Conservation (phyloP, 2,113 vertebrate genomes). For the Oncorhynchus nerka region DNA sequence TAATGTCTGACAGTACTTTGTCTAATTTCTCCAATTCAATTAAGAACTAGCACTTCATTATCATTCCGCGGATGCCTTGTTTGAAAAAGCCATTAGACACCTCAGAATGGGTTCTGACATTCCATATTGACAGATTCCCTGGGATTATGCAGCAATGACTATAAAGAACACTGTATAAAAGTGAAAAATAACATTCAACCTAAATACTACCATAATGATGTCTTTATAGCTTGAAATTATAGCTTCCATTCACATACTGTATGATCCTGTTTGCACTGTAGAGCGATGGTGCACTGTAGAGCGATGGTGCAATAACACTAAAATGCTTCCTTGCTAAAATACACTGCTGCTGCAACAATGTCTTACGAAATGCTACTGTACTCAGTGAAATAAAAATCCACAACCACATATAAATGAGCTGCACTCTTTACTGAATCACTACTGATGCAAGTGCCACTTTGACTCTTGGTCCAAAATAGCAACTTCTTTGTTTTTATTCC, state of each 20-base stretch:
- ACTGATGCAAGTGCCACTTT: neutral
- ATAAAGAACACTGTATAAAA: neutral
- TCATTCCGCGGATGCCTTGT: constrained; percentile 51
- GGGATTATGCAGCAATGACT: neutral
- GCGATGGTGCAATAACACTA: neutral
- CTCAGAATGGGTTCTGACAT: constrained; percentile 47
- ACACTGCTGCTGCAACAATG: neutral
- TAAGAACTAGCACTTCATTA: constrained; percentile 53
- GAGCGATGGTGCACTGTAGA: neutral
- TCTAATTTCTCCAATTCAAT: constrained; percentile 55
- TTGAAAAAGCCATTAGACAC: constrained; percentile 62
- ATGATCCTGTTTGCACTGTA: neutral
- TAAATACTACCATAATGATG: neutral
- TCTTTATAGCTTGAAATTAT: neutral
- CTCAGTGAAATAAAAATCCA: constrained; percentile 17
- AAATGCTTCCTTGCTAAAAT: neutral
- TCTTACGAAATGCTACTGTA: constrained; percentile 3
- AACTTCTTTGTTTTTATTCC: constrained; percentile 19
- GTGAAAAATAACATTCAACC: neutral
- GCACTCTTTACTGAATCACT: constrained; percentile 13
- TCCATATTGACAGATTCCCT: constrained; percentile 22
- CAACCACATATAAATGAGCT: constrained; percentile 23
- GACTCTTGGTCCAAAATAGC: constrained; percentile 24
- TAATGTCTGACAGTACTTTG: constrained; percentile 40
- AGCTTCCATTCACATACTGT: neutral